These are phyloP conservation scores for Leptodactylus fallax DNA, from an alignment of 2,797 vertebrate genomes.

Conservation along the genomic window DNA sequence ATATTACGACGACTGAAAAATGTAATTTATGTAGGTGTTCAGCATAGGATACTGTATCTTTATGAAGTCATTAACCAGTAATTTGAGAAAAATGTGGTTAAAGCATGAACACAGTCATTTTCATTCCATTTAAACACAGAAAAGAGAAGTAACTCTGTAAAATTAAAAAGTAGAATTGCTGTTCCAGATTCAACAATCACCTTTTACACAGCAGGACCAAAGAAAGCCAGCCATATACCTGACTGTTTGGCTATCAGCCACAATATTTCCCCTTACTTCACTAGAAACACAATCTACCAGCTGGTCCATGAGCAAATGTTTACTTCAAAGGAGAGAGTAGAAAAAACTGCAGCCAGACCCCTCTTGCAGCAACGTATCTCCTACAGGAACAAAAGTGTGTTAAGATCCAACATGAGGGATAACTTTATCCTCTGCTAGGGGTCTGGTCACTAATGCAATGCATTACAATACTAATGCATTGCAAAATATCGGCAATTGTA, in stretches of 20 bases:
- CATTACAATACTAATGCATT: too few relatives aligned
- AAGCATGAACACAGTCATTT: neutral
- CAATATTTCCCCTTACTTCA: neutral
- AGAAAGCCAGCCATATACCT: neutral
- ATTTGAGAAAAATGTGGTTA: neutral
- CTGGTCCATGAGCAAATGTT: neutral
- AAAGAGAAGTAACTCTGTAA: neutral
- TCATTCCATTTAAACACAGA: neutral
- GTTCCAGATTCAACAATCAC: neutral
- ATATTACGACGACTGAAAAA: neutral
- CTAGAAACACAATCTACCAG: neutral
- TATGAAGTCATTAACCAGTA: neutral
- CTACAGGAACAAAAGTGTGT: neutral
- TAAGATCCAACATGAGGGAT: neutral
- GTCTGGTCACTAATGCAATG: too few relatives aligned
- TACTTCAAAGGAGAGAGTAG: neutral
- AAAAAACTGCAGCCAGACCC: neutral
- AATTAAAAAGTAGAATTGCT: neutral
- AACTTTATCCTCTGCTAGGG: too few relatives aligned
- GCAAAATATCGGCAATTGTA: too few relatives aligned
- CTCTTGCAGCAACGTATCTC: neutral
- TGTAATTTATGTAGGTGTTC: neutral
- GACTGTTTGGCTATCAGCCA: neutral
- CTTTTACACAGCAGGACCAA: neutral
- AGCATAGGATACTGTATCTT: neutral